Evolutionary conservation across 2,113 vertebrate genomes (phyloP).

Genomic region (Eleginops maclovinus): DNA sequence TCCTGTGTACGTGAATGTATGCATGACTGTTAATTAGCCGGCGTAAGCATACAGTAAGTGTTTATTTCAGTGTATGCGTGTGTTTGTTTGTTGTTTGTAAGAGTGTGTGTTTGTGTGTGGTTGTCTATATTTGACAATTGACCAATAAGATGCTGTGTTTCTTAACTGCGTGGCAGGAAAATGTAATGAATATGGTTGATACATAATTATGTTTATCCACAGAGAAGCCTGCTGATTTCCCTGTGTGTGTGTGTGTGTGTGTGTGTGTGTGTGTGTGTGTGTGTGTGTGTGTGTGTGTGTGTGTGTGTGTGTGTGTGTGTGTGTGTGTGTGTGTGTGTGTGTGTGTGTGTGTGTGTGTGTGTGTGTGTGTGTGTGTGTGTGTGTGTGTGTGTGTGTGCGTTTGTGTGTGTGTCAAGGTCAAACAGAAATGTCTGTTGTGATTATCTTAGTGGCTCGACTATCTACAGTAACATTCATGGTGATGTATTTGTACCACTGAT

Average conservation of each 20-base stretch:
- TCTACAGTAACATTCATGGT: slow-evolving; percentile 8
- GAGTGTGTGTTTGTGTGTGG: background rate
- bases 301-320: slow-evolving; percentile 4
- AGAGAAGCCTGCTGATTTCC: slow-evolving; percentile 45
- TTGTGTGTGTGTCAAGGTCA: slow-evolving; percentile 66
- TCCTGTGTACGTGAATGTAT: slow-evolving; percentile 20
- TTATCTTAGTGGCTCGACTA: slow-evolving; percentile 17
- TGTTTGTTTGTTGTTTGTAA: background rate
- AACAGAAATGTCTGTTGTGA: slow-evolving; percentile 52
- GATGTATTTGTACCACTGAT: slow-evolving; percentile 27
- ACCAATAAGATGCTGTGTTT: slow-evolving; percentile 2
- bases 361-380: slow-evolving; percentile 36
- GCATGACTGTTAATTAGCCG: slow-evolving; percentile 21
- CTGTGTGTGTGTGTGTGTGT: slow-evolving; percentile 15
- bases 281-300: slow-evolving; percentile 7
- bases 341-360: slow-evolving; percentile 31
- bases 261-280: slow-evolving; percentile 6
- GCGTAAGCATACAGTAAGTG: slow-evolving; percentile 2
- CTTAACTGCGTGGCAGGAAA: slow-evolving; percentile 42
- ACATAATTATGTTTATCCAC: slow-evolving; percentile 34
- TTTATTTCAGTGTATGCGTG: background rate
- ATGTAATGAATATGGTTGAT: slow-evolving; percentile 44
- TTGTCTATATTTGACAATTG: background rate
- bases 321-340: slow-evolving; percentile 54
- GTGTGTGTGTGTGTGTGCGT: slow-evolving; percentile 38